Evolutionary conservation across 1,140 invertebrate species (phyloP), one percentile per base, ranked within the genome.

Genomic region (Octopus bimaculoides): DNA sequence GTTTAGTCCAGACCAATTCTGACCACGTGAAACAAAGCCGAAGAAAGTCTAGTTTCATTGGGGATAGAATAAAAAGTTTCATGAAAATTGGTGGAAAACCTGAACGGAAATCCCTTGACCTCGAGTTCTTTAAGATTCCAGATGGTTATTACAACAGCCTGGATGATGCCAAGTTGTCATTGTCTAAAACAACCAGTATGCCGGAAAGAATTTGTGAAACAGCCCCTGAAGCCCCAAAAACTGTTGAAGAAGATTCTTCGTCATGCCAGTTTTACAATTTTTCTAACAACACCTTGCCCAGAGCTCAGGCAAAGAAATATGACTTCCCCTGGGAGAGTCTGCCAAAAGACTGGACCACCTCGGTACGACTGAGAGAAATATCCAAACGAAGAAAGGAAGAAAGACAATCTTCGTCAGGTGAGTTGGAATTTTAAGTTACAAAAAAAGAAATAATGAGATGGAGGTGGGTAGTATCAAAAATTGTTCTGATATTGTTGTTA

Each of bases 311-410:
- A 54, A 86, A 84, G 69, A 82, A 85, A 56, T 85, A 86, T 81
- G 84, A 86, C 79, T 87, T 86, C 81, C 86, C 87, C n/a, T 88
- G 87, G 87, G 87, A 88, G 75, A 85, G 83, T 71, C 79, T 88
- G 54, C 88, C 88, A 7, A 88, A 87, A 69, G 88, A 89, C 79
- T 88, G 88, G 87, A 88, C 87, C 17, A 88, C 87, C 12, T 86
- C 88, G n/a, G 88, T 89, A 4, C 87, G 86, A 78, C 77, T 89
- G 41, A 82, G 88, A 69, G 86, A 89, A 77, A 89, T 88, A 56
- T 85, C 85, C 14, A 87, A 87, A 80, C 80, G 85, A 41, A 83
- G 85, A 56, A 84, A 83, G 52, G 87, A 88, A 80, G 88, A 89
- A 54, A 75, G 87, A 52, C 85, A 88, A 71, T 88, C 87, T 26